A percentile compares a stretch with the other conserved stretches of the same genome.
Conservation (phyloP, 2,113 vertebrate species). For the Lucifuga dentata region DNA sequence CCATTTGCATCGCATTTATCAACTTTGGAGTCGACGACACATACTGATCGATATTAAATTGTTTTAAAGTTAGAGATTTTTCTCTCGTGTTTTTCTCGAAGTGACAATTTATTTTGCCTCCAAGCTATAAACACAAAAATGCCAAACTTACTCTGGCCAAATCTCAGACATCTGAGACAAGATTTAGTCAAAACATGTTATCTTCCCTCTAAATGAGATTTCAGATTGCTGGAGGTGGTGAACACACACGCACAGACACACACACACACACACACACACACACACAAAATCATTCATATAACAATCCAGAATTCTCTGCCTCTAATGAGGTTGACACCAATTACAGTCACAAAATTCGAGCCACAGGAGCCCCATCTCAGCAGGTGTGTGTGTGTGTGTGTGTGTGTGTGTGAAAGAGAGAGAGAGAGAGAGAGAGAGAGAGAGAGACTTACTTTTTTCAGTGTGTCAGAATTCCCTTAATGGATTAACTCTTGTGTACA, state of each 20-base stretch:
- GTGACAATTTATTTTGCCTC: conserved; percentile 54
- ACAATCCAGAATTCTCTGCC: conserved; percentile 27
- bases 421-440: too few relatives aligned
- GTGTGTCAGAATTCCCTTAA: too few relatives aligned
- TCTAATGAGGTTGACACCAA: conserved; percentile 38
- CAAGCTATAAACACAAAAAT: conserved; percentile 50
- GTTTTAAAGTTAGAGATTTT: conserved; percentile 21
- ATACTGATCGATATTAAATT: conserved; percentile 5
- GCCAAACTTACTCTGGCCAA: conserved; percentile 54
- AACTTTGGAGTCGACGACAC: conserved; percentile 1
- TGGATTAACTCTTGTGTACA: background rate
- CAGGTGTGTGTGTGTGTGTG: conserved; percentile 4
- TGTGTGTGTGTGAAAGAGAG: background rate
- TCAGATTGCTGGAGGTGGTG: conserved; percentile 5
- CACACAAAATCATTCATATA: conserved; percentile 11
- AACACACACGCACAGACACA: conserved; percentile 16
- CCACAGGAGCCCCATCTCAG: conserved; percentile 25
- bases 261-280: conserved; percentile 31
- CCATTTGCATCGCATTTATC: conserved; percentile 19
- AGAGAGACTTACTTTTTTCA: too few relatives aligned
- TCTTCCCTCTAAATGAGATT: conserved; percentile 49
- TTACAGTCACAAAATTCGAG: conserved; percentile 14
- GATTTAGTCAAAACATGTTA: conserved; percentile 68
- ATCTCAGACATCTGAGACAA: conserved; percentile 53
- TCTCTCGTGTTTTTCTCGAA: conserved; percentile 42